Percentiles rank a stretch among this genome's conserved stretches.
phyloP scores from a whole-genome alignment of 2,113 vertebrate species.

The Haliaeetus leucogaster region DNA sequence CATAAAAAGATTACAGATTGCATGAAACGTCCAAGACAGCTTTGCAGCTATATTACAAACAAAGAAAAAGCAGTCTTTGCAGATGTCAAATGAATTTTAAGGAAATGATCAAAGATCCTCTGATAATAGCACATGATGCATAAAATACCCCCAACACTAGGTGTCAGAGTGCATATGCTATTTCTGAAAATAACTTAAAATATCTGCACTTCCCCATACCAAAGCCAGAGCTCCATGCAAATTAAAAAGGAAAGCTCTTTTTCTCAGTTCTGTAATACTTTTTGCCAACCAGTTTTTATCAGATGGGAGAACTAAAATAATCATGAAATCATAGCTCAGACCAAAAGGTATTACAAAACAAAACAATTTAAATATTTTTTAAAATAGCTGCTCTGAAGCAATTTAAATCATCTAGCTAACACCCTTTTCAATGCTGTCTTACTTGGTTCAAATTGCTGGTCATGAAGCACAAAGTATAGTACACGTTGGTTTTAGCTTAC shows the following conservation, averaged over 20 bases:
- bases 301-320: neutral
- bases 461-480: neutral
- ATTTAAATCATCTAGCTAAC: neutral
- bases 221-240: neutral
- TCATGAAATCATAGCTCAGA: neutral
- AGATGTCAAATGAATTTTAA: conserved; percentile 16
- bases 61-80: neutral
- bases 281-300: neutral
- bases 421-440: neutral
- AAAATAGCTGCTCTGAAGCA: neutral
- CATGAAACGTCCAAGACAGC: neutral
- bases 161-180: neutral
- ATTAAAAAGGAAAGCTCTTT: neutral
- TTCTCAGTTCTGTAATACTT: neutral
- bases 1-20: conserved; percentile 46
- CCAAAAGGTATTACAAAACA: neutral
- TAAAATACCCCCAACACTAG: neutral
- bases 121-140: neutral
- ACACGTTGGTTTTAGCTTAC: neutral
- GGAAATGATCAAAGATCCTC: neutral
- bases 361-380: neutral
- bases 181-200: neutral
- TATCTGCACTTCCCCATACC: neutral
- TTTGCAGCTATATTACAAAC: neutral
- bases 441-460: neutral